Evolutionary conservation across 2,888 invertebrate species (phyloP).

Genomic region (Malacosoma neustria): DNA sequence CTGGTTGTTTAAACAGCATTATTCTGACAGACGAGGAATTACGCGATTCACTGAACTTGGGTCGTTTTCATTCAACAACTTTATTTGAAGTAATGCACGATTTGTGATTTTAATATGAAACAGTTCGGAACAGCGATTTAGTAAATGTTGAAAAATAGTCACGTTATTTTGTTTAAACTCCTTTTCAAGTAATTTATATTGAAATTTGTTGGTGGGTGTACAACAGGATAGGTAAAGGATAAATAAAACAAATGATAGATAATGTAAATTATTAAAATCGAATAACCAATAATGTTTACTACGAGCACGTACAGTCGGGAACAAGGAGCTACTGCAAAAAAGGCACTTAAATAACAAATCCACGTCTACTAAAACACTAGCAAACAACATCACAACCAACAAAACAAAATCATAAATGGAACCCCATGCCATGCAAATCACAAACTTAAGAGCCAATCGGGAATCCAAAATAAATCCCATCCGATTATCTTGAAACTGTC

Average conservation of each 20-base stretch:
- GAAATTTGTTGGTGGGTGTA: too few relatives aligned
- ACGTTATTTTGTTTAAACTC: too few relatives aligned
- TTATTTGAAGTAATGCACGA: conserved; percentile 20
- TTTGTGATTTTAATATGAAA: conserved; percentile 27
- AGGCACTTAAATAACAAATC: too few relatives aligned
- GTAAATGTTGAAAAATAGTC: conserved; percentile 5
- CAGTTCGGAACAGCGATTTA: conserved; percentile 12
- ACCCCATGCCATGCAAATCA: conserved; percentile 64
- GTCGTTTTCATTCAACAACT: conserved; percentile 23
- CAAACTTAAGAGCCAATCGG: conserved; percentile 26
- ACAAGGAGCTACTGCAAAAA: too few relatives aligned
- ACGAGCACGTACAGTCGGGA: too few relatives aligned
- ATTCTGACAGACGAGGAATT: conserved; percentile 32
- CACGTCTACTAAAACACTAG: conserved; percentile 37
- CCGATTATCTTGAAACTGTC: conserved; percentile 35
- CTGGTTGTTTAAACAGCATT: conserved; percentile 38
- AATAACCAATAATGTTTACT: too few relatives aligned
- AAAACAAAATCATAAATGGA: conserved; percentile 43
- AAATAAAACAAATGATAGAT: too few relatives aligned
- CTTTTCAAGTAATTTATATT: too few relatives aligned
- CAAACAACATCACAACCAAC: conserved; percentile 40
- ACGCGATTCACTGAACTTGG: conserved; percentile 36
- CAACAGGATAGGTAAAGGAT: too few relatives aligned
- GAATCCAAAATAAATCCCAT: conserved; percentile 25
- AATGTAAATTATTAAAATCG: too few relatives aligned